Evolutionary conservation across 2,797 vertebrate genomes (phyloP), one percentile per base, ranked within the genome.

Genomic region (Bufotes viridis): DNA sequence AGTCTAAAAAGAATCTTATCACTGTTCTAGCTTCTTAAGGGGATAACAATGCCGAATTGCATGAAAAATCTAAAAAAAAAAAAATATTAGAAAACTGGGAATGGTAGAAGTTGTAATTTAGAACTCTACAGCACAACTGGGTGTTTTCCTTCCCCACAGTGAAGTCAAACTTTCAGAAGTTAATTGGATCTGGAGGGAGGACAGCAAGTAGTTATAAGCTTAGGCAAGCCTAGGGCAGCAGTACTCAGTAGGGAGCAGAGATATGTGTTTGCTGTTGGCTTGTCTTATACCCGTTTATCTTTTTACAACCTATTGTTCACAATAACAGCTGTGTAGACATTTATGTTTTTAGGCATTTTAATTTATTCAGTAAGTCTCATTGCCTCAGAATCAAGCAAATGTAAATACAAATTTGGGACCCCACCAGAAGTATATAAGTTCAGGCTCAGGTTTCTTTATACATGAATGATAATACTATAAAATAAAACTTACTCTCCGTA

Each of bases 121-220:
- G 60, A 42, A 14, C 60, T 42, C 58, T 7, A 81, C 14, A 42
- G 34, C 60, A 63, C 75, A 65, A 49, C 22, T 65, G 58, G 79
- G 79, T 61, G 42, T 78, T 78, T 55, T 55, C n/a, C n/a, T 78
- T 78, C 55, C 55, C 58, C 17, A 12, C 57, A 42, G 58, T 22
- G 55, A 81, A 60, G 18, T 42, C 61, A 60, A 81, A 81, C 17
- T 81, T 60, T 81, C 29, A 29, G 75, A 81, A 81, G 24, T 61
- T 60, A 81, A 81, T 61, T 60, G 57, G 53, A 80, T 81, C 26
- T 81, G 78, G 78, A 61, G 55, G 57, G 78, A 49, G 29, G 34
- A 20, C 29, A 15, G 18, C 14, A 20, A 22, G 11, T 61, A 61
- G 24, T 42, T 13, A 29, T 13, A 51, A 65, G 79, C 29, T 81